A percentile compares a stretch with the other conserved stretches of the same genome.
Evolutionary conservation across 2,797 vertebrate species (phyloP).

Genomic region (Distichodus sexfasciatus): DNA sequence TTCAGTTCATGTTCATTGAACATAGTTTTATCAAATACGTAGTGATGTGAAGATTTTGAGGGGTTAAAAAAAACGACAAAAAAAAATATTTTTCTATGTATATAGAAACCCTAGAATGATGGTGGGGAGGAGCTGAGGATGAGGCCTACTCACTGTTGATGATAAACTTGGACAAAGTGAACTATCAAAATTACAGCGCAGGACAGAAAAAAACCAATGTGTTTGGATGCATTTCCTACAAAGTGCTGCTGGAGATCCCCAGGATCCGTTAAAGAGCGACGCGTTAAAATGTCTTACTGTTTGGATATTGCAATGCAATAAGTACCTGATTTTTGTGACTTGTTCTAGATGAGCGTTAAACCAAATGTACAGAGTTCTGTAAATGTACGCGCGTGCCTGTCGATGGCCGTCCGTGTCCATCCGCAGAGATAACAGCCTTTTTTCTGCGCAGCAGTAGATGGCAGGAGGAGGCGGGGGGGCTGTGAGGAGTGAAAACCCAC

Average conservation of each 20-base stretch:
- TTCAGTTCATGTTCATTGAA: conserved; percentile 64
- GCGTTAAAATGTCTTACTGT: conserved; percentile 78
- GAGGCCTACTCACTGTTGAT: conserved; percentile 40
- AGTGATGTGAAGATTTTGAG: conserved; percentile 43
- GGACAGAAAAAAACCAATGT: conserved; percentile 35
- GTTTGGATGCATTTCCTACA: conserved; percentile 50
- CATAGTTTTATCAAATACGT: conserved; percentile 54
- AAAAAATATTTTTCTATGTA: conserved; percentile 69
- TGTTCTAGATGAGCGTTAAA: conserved; percentile 69
- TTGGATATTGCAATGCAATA: conserved; percentile 79
- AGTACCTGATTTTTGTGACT: conserved; percentile 70
- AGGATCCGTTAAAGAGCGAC: conserved; percentile 72
- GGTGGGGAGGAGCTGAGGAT: background rate
- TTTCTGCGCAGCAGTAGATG: conserved; percentile 12
- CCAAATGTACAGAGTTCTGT: conserved; percentile 70
- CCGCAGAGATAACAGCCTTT: conserved; percentile 45
- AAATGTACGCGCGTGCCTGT: conserved; percentile 59
- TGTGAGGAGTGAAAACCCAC: conserved; percentile 30
- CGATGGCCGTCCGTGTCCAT: conserved; percentile 65
- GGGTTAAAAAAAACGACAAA: conserved; percentile 16
- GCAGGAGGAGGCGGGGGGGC: background rate
- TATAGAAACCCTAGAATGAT: conserved; percentile 52
- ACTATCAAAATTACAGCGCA: conserved; percentile 7
- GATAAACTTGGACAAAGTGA: conserved; percentile 1
- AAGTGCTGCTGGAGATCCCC: conserved; percentile 62